Conservation (phyloP, 2,888 invertebrate species). For the Epinotia nisella region DNA sequence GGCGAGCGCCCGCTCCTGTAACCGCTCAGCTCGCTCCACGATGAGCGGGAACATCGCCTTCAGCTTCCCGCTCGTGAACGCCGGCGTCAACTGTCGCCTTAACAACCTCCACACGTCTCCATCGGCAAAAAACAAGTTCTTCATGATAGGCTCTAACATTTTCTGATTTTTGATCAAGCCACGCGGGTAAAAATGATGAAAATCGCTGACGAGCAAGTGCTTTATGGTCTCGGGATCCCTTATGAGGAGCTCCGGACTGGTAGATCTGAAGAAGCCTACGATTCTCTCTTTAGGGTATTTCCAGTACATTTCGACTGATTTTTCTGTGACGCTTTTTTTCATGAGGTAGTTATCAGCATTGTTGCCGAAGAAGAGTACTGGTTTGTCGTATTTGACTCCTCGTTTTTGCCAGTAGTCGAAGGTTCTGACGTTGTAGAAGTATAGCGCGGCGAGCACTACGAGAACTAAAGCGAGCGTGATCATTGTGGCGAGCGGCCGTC, state of each 20-base stretch:
- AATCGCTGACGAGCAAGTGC: constrained; percentile 63
- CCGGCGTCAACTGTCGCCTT: constrained; percentile 67
- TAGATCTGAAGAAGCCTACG: constrained; percentile 64
- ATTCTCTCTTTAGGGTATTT: constrained; percentile 63
- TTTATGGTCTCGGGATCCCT: constrained; percentile 66
- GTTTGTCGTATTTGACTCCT: constrained; percentile 63
- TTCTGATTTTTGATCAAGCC: constrained; percentile 57
- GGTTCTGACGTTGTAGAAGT: constrained; percentile 38
- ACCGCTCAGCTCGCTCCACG: constrained; percentile 62
- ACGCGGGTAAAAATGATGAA: constrained; percentile 61
- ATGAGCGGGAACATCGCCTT: constrained; percentile 69
- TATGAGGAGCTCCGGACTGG: constrained; percentile 60
- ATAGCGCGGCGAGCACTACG: constrained; percentile 19
- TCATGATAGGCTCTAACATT: constrained; percentile 61
- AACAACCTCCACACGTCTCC: constrained; percentile 67
- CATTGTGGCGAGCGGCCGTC: constrained; percentile 16
- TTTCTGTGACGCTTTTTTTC: constrained; percentile 58
- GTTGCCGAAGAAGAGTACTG: constrained; percentile 63
- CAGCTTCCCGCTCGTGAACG: constrained; percentile 67
- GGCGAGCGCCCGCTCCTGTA: constrained; percentile 55
- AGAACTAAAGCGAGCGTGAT: constrained; percentile 32
- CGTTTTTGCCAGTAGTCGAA: constrained; percentile 48
- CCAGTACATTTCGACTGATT: constrained; percentile 60
- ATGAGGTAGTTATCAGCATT: constrained; percentile 57
- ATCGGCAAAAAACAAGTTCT: constrained; percentile 67